A percentile compares a stretch with the other conserved stretches of the same genome.
Evolutionary conservation across 2,113 vertebrate genomes (phyloP).

Genomic region (Charadrius vociferus): DNA sequence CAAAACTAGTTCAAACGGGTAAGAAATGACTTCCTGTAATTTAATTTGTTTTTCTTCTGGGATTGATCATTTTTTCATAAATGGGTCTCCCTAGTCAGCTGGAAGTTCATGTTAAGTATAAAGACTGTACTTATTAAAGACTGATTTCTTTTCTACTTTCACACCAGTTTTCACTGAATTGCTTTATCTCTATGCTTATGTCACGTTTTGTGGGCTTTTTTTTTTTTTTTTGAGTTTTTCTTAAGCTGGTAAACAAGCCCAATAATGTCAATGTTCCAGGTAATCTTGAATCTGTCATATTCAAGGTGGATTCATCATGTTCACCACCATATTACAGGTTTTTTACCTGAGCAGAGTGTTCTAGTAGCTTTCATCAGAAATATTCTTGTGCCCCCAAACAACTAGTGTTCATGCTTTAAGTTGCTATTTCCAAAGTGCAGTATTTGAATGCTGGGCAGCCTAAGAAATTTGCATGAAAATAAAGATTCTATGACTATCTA

Average conservation of each 20-base stretch:
- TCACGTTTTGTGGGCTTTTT: not conserved
- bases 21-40: not conserved
- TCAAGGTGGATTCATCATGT: not conserved
- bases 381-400: not conserved
- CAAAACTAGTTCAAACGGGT: constrained; percentile 3
- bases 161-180: not conserved
- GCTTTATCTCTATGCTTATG: not conserved
- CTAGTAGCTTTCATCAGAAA: not conserved
- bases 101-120: not conserved
- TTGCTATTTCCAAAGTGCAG: not conserved
- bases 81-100: not conserved
- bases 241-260: not conserved
- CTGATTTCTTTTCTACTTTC: not conserved
- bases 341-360: not conserved
- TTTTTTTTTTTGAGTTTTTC: not conserved
- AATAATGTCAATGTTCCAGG: not conserved
- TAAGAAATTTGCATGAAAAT: constrained; percentile 35
- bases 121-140: not conserved
- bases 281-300: not conserved
- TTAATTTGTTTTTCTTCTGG: constrained; percentile 1
- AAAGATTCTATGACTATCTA: not conserved
- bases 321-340: not conserved
- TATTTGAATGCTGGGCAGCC: not conserved
- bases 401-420: not conserved
- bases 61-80: not conserved